Evolutionary conservation across 2,113 vertebrate species (phyloP).

Genomic region (Silurus meridionalis): DNA sequence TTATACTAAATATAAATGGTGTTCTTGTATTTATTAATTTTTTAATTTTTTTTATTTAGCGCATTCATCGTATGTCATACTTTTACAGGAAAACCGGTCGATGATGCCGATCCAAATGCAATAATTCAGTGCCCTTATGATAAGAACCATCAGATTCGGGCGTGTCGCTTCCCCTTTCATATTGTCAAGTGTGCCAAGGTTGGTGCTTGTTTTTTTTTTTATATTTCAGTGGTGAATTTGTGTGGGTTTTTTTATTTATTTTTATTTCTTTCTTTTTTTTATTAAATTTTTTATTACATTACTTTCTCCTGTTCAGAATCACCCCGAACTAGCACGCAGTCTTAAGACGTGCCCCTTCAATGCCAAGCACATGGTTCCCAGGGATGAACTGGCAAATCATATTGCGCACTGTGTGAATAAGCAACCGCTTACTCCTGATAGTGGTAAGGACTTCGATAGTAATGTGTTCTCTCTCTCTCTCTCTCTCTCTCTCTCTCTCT

Average conservation of each 20-base stretch:
- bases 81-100: neutral
- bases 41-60: no score
- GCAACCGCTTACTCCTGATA: conserved; percentile 26
- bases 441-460: conserved; percentile 46
- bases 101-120: conserved; percentile 73
- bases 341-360: conserved; percentile 81
- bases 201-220: neutral
- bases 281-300: no score
- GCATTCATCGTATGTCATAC: neutral
- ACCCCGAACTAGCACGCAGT: conserved; percentile 70
- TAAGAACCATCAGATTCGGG: conserved; percentile 82
- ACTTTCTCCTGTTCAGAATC: conserved; percentile 76
- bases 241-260: no score
- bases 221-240: neutral
- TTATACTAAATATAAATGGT: no score
- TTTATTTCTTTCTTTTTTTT: no score
- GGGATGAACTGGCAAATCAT: conserved; percentile 69
- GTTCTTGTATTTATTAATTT: no score
- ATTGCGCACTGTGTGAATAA: conserved; percentile 66
- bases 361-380: conserved; percentile 75
- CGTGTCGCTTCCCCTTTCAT: conserved; percentile 87
- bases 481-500: no score
- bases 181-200: conserved; percentile 91
- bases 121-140: conserved; percentile 86
- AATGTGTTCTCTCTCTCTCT: no score